Percentiles rank a stretch among this genome's conserved stretches.
These are phyloP conservation scores for Potamilus streckersoni DNA, from an alignment of 1,140 invertebrate species.

Conservation along the genomic window DNA sequence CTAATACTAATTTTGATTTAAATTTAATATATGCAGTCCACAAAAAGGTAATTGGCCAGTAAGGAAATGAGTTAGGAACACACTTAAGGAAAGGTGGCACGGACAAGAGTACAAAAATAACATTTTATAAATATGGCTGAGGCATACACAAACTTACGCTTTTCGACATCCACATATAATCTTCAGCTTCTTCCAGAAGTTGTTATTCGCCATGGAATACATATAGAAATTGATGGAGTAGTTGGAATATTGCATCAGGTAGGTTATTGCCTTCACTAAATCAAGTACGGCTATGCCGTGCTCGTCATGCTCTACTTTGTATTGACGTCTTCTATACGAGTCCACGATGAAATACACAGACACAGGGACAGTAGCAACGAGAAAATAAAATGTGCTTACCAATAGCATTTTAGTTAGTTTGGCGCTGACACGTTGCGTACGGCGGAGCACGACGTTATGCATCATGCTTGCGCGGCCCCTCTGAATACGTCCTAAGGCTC, in stretches of 20 bases:
- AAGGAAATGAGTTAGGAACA: no score
- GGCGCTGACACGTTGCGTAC: conserved; percentile 20
- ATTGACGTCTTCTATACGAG: conserved; percentile 20
- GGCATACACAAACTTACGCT: conserved; percentile 9
- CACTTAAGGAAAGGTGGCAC: no score
- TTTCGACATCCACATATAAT: conserved; percentile 10
- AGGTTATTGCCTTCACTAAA: conserved; percentile 72
- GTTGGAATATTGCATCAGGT: conserved; percentile 81
- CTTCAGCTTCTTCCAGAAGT: conserved; percentile 75
- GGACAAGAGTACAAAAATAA: no score
- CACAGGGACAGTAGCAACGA: conserved; percentile 49
- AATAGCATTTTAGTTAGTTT: conserved; percentile 47
- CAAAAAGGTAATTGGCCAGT: no score
- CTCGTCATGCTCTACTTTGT: not conserved
- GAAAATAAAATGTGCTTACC: conserved; percentile 43
- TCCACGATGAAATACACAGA: conserved; percentile 48
- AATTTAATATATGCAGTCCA: no score
- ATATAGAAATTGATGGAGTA: conserved; percentile 87
- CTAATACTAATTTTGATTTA: no score
- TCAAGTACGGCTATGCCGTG: conserved; percentile 17
- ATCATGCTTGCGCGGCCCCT: conserved; percentile 12
- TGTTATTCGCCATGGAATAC: conserved; percentile 84
- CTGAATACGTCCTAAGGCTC: conserved; percentile 11
- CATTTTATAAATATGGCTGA: no score
- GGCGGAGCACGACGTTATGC: conserved; percentile 3